Base-by-base conservation (phyloP, 1,140 invertebrate genomes). In the Brachionus asplanchnoidis region DNA sequence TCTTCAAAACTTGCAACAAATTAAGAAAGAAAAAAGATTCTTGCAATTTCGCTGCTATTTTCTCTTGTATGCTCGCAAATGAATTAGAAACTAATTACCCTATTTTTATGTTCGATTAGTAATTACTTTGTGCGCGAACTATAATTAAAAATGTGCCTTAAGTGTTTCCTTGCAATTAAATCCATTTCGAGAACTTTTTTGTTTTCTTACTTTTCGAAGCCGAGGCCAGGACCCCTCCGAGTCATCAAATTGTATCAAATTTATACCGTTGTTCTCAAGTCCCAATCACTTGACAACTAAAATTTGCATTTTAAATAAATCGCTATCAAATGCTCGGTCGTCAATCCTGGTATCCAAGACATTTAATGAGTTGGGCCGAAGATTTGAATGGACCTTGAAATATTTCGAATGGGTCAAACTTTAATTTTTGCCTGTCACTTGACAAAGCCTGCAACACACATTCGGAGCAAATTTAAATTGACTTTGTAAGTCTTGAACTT, bases 81-180 rank as follows among this genome's bases (percentile, higher is more conserved):
- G 73, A 77, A 77, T 73, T 73, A 73, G 68, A 73, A 73, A 73
- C 68, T 73, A 73, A 73, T 73, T 73, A 73, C 68, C 68, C 68
- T 73, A 73, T 73, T 73, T 73, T 73, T 73, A 32, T 68, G 26
- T 68, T 68, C 66, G 53, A 73, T 73, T 73, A 73, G 68, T 73
- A 77, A 77, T 77, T 77, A 50, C 32, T 77, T 77, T 77, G 28
- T 60, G 28, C 32, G 68, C 68, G 68, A 73, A 73, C 68, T 73
- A 73, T 73, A 73, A 73, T 73, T 73, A 73, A 73, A 68, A 73
- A 73, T 77, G 40, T 77, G 73, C 73, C 73, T 77, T 77, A 77
- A 77, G 73, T 77, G 73, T 77, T 77, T 77, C 73, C 73, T 77
- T 77, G 44, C 73, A 77, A 77, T 77, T 50, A 77, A 77, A 77